Evolutionary conservation across 2,888 invertebrate genomes (phyloP).

Genomic region (Antheraea yamamai): DNA sequence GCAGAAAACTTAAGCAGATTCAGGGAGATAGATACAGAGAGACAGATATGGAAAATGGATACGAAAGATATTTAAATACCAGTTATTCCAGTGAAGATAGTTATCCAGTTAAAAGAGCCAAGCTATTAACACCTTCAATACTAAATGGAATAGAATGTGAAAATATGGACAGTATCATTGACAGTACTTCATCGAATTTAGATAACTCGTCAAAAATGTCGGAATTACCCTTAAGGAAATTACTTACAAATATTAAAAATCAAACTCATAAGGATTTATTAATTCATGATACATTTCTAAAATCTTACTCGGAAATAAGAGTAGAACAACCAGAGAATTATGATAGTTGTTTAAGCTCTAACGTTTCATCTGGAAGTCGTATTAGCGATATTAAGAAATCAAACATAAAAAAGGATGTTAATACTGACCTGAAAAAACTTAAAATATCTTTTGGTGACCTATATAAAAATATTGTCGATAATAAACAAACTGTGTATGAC

Average conservation of each 20-base stretch:
- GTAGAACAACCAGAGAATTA: background rate
- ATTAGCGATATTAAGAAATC: background rate
- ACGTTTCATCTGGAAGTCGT: background rate
- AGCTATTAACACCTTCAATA: conserved; percentile 22
- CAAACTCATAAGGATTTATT: background rate
- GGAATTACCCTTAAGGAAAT: background rate
- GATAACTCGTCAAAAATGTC: background rate
- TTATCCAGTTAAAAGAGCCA: conserved; percentile 26
- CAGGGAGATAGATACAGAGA: conserved; percentile 17
- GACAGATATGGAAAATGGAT: conserved; percentile 19
- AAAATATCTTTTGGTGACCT: background rate
- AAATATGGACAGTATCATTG: background rate
- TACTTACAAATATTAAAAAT: background rate
- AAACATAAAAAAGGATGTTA: background rate
- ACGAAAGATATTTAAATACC: conserved; percentile 3
- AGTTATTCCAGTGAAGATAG: conserved; percentile 21
- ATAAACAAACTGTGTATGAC: background rate
- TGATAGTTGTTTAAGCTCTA: background rate
- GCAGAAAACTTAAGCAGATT: conserved; percentile 24
- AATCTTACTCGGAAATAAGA: background rate
- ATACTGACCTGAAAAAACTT: background rate
- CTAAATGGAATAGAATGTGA: conserved; percentile 7
- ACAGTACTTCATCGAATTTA: background rate
- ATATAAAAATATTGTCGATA: background rate
- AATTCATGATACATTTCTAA: background rate